Evolutionary conservation across 2,797 vertebrate genomes (phyloP).

Genomic region (Helarctos malayanus): DNA sequence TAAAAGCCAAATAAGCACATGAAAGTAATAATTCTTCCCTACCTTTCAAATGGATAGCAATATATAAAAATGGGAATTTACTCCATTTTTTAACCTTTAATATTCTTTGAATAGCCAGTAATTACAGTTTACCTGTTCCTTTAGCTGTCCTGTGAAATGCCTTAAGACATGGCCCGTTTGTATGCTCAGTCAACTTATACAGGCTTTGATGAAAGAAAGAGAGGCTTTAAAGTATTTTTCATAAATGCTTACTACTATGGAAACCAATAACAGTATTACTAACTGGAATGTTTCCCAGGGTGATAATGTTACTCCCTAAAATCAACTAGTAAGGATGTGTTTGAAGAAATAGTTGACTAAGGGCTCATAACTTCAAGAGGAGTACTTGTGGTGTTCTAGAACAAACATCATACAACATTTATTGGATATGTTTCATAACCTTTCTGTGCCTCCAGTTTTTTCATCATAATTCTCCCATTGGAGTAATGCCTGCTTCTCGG

Average conservation of each 20-base stretch:
- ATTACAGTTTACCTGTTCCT: neutral
- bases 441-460: neutral
- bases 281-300: neutral
- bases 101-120: neutral
- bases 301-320: neutral
- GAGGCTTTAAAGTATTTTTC: neutral
- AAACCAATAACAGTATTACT: neutral
- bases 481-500: neutral
- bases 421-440: rapidly evolving
- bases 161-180: neutral
- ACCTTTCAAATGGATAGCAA: neutral
- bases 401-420: neutral
- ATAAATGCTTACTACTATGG: neutral
- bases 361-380: neutral
- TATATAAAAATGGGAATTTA: neutral
- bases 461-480: neutral
- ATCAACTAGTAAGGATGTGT: neutral
- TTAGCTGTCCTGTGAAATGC: neutral
- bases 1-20: neutral
- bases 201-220: neutral
- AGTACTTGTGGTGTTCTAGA: neutral
- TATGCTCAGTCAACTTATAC: neutral
- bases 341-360: neutral
- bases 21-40: neutral
- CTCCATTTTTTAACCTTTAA: neutral